Evolutionary conservation across 2,113 vertebrate genomes (phyloP).

Genomic region (Nibea albiflora): DNA sequence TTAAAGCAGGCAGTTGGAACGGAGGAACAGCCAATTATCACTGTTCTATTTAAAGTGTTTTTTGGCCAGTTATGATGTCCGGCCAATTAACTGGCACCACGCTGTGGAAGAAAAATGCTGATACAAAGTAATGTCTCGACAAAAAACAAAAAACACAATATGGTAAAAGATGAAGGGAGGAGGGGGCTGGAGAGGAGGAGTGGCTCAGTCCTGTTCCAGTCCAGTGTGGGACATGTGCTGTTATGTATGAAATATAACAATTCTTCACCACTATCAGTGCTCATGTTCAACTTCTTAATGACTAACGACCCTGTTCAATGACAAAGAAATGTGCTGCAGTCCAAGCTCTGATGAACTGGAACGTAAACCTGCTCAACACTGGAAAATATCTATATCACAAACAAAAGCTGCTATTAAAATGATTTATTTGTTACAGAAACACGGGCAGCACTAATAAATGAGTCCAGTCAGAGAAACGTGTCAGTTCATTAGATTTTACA

Average conservation of each 20-base stretch:
- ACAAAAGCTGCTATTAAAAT: not conserved
- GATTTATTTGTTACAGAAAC: too few relatives aligned
- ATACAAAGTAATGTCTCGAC: not conserved
- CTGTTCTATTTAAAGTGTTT: constrained; percentile 15
- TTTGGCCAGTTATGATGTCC: constrained; percentile 17
- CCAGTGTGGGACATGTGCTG: not conserved
- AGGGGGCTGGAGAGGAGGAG: not conserved
- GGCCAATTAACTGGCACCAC: constrained; percentile 29
- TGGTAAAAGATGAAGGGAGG: not conserved
- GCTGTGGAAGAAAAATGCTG: constrained; percentile 18
- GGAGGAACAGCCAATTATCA: constrained; percentile 26
- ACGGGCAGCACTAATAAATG: too few relatives aligned
- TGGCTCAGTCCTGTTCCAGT: not conserved
- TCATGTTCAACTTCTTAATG: not conserved
- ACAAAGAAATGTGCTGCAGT: not conserved
- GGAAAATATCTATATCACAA: not conserved
- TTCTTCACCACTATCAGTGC: not conserved
- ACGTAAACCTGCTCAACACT: not conserved
- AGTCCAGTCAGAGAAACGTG: too few relatives aligned
- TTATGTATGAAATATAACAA: not conserved
- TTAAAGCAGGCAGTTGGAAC: constrained; percentile 17
- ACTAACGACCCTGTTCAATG: not conserved
- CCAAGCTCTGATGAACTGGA: not conserved
- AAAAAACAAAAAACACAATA: constrained; percentile 10
- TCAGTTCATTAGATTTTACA: too few relatives aligned